Evolutionary conservation across 2,797 vertebrate species (phyloP), one percentile per base, ranked within the genome.

Genomic region (Psittacula echo): DNA sequence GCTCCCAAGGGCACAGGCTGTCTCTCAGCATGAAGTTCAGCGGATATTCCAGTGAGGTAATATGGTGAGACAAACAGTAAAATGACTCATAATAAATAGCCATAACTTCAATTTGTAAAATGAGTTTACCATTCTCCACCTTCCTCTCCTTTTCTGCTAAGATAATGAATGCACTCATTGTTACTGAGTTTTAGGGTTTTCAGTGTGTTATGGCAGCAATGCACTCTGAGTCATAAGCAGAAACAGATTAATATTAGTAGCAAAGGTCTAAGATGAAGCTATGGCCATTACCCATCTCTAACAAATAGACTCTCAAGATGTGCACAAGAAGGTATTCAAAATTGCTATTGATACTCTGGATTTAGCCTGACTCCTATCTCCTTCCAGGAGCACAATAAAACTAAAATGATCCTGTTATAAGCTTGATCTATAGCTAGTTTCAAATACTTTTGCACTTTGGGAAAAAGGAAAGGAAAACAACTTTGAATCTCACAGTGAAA

Each of bases 201-300:
- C 79, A 45, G 44, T 82, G 61, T 42, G 15, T 91, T 92, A 91
- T 94, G 94, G 90, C 93, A 94, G 61, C 13, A 66, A 45, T 90
- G 13, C 21, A 32, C 45, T 89, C 91, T 94, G 77, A 95, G 56
- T 87, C 94, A 93, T 81, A 73, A 79, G 51, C 51, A 96, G 77
- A 91, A 91, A 94, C 54, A 90, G 70, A 90, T 80, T 76, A 67
- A 76, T 89, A 90, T 79, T 91, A 87, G 83, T 72, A 89, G 32
- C 72, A 94, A 94, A 95, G 87, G 80, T 83, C 67, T 90, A 29
- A 7, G 20, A 72, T 87, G 77, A 72, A 96, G 23, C 67, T 56
- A 12, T 53, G 45, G 73, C 44, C 5, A 0, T 68, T 82, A 44
- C 30, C 72, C 44, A 51, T 79, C 60, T 88, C 84, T 93, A 87